These are phyloP conservation scores for Quiscalus mexicanus DNA, from an alignment of 2,113 vertebrate species.

Conservation along the genomic window DNA sequence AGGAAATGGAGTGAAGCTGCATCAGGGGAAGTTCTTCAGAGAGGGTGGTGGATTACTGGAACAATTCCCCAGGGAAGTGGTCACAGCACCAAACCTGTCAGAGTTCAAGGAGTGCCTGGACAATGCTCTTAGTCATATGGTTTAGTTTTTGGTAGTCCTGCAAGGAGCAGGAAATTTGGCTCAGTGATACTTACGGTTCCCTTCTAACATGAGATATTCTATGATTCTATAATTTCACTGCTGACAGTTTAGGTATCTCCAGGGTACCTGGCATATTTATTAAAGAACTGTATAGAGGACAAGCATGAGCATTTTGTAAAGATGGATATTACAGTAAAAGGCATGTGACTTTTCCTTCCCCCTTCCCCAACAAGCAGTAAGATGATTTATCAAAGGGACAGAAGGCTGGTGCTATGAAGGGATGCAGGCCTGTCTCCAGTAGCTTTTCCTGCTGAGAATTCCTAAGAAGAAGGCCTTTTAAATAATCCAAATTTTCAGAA, in stretches of 20 bases:
- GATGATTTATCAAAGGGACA: neutral
- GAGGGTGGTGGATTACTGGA: neutral
- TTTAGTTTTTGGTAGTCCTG: neutral
- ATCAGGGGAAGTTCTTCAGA: neutral
- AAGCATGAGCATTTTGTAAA: neutral
- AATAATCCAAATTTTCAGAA: neutral
- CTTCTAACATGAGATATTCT: neutral
- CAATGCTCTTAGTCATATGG: neutral
- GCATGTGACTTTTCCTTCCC: neutral
- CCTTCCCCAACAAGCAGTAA: neutral
- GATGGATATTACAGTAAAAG: neutral
- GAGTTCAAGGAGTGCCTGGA: neutral
- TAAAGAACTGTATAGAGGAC: neutral
- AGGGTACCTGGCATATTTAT: neutral
- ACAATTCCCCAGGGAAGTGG: neutral
- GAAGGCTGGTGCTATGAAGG: rapidly evolving
- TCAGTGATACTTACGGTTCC: rapidly evolving
- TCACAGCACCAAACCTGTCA: neutral
- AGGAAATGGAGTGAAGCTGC: neutral
- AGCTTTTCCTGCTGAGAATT: neutral
- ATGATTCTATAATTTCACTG: neutral
- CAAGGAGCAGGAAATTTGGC: neutral
- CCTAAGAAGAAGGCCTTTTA: neutral
- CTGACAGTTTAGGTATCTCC: neutral
- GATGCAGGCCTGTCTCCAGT: neutral